Percentiles rank a stretch among this genome's conserved stretches.
Conservation (phyloP, 2,797 vertebrate genomes). For the Helicolenus hilgendorfi region DNA sequence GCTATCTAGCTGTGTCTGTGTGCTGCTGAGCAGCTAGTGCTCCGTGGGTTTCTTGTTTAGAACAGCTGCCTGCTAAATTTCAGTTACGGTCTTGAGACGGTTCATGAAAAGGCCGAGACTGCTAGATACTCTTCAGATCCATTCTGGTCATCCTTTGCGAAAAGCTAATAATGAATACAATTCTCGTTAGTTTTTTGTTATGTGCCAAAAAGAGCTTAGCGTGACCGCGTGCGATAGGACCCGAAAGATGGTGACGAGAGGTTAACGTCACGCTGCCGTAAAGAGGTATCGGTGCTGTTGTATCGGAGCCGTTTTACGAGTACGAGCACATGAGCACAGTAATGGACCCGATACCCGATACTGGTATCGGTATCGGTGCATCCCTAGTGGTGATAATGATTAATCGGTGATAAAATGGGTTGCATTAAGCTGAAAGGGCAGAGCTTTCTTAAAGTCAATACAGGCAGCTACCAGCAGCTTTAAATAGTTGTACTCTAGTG, state of each 20-base stretch:
- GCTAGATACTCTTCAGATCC: background rate
- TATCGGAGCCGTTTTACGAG: no score
- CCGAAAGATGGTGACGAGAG: no score
- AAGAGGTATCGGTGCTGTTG: no score
- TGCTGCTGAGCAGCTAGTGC: background rate
- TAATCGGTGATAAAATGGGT: background rate
- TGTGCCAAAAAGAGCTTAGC: background rate
- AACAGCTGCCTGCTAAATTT: background rate
- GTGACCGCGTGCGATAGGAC: no score
- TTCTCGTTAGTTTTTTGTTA: background rate
- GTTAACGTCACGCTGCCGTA: no score
- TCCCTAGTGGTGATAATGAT: background rate
- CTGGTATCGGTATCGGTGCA: no score
- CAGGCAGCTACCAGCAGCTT: background rate
- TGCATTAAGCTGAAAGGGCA: background rate
- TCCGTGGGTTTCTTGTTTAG: background rate
- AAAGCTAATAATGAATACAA: background rate
- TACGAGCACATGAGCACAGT: no score
- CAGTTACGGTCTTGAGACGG: background rate
- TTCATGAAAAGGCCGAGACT: background rate
- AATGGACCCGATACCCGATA: no score
- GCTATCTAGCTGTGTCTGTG: background rate
- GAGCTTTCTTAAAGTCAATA: background rate
- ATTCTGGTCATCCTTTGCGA: background rate
- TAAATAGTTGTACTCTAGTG: background rate